Percentiles rank a stretch among this genome's conserved stretches.
Conservation (phyloP, 2,797 vertebrate species). For the Rhinophrynus dorsalis region DNA sequence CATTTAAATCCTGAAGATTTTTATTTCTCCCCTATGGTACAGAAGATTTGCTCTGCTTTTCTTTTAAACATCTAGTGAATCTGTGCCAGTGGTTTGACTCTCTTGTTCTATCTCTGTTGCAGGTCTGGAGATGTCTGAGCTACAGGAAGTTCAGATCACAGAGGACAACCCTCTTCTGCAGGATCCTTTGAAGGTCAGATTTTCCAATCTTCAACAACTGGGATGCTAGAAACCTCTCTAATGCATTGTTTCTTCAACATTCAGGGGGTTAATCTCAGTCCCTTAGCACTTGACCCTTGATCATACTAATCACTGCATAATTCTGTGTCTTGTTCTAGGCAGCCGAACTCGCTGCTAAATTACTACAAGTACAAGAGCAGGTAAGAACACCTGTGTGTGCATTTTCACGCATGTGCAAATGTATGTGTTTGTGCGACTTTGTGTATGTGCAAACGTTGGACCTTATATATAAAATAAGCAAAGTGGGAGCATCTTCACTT, state of each 20-base stretch:
- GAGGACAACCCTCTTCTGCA: slow-evolving; percentile 86
- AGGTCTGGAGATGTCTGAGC: slow-evolving; percentile 78
- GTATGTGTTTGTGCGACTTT: too few species aligned
- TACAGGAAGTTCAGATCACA: slow-evolving; percentile 87
- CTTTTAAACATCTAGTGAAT: too few species aligned
- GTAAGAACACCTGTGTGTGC: slow-evolving; percentile 58
- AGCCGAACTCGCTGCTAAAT: slow-evolving; percentile 80
- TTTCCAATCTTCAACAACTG: too few species aligned
- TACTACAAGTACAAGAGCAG: slow-evolving; percentile 85
- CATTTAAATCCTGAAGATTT: too few species aligned
- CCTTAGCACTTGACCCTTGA: too few species aligned
- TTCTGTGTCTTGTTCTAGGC: slow-evolving; percentile 68
- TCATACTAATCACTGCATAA: not conserved
- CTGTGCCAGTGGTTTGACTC: too few species aligned
- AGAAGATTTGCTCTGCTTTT: too few species aligned
- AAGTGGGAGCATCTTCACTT: too few species aligned
- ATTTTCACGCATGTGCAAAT: slow-evolving; percentile 12
- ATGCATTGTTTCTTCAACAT: not conserved
- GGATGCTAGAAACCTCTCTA: slow-evolving; percentile 10
- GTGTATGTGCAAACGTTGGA: too few species aligned
- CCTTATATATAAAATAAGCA: too few species aligned
- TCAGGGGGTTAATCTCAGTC: not conserved
- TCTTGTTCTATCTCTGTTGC: too few species aligned
- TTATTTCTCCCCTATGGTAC: too few species aligned
- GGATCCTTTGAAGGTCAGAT: slow-evolving; percentile 71